Evolutionary conservation across 2,113 vertebrate genomes (phyloP).

Genomic region (Pagrus major): DNA sequence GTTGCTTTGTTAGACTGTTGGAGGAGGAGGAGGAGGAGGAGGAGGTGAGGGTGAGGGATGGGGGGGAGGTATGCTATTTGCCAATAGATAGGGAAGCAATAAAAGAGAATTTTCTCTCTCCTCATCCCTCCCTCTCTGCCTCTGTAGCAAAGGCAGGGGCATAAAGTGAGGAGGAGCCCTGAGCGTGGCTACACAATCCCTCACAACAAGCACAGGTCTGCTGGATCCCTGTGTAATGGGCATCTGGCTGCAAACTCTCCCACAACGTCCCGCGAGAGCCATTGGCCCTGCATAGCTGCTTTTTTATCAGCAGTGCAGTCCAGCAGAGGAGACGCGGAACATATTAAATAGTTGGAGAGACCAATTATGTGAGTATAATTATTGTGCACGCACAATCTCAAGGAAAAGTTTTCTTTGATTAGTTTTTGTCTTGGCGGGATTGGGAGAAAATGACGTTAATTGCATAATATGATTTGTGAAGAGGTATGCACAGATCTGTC

Average conservation of each 20-base stretch:
- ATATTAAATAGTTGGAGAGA: constrained; percentile 45
- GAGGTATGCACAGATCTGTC: constrained; percentile 7
- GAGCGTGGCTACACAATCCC: constrained; percentile 36
- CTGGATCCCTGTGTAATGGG: constrained; percentile 58
- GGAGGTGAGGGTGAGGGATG: constrained; percentile 9
- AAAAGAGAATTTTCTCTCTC: constrained; percentile 59
- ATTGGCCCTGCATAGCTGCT: constrained; percentile 41
- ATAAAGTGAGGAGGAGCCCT: constrained; percentile 55
- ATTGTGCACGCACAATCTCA: not conserved
- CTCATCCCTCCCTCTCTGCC: constrained; percentile 43
- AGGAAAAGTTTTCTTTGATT: constrained; percentile 34
- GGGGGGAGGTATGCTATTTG: constrained; percentile 52
- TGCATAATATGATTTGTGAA: constrained; percentile 46
- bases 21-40: constrained; percentile 9
- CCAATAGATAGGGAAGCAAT: constrained; percentile 71
- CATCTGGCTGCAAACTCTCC: constrained; percentile 65
- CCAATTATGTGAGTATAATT: constrained; percentile 62
- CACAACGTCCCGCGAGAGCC: constrained; percentile 51
- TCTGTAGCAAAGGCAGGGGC: constrained; percentile 33
- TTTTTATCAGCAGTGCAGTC: constrained; percentile 63
- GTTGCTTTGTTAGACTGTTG: constrained; percentile 45
- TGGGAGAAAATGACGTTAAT: constrained; percentile 32
- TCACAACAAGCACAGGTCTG: constrained; percentile 45
- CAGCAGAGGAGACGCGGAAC: constrained; percentile 34
- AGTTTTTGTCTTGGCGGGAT: constrained; percentile 23